Evolutionary conservation across 1,140 invertebrate genomes (phyloP).

Genomic region (Teleogryllus occipitalis): DNA sequence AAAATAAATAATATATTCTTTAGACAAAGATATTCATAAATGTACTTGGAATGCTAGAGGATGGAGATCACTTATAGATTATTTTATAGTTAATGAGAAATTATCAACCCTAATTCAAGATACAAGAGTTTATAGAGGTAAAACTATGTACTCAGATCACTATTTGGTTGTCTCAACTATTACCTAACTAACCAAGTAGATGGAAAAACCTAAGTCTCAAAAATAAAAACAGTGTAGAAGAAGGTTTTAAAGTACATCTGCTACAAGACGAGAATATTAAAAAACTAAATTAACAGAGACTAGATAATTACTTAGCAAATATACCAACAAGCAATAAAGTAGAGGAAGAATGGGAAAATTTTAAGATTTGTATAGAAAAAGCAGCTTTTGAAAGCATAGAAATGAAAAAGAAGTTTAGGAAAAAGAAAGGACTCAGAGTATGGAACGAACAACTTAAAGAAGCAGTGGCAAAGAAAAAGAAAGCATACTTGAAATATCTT

Average conservation of each 20-base stretch:
- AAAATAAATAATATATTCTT: not conserved
- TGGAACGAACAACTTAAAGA: not conserved
- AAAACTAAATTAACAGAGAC: not conserved
- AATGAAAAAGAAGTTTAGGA: not conserved
- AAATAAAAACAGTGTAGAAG: not conserved
- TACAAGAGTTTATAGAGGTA: not conserved
- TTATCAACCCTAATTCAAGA: not conserved
- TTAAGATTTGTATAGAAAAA: not conserved
- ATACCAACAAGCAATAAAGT: not conserved
- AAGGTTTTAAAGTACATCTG: not conserved
- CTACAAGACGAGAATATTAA: not conserved
- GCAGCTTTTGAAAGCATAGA: not conserved
- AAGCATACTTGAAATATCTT: conserved; percentile 2
- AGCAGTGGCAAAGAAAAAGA: not conserved
- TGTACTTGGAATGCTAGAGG: not conserved
- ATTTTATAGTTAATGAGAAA: not conserved
- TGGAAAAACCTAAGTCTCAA: not conserved
- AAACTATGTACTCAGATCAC: not conserved
- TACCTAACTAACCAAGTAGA: not conserved
- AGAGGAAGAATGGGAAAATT: not conserved
- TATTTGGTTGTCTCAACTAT: not conserved
- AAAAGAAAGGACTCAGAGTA: not conserved
- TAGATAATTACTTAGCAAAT: not conserved
- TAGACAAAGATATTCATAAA: not conserved
- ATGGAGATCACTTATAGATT: not conserved